Percentiles rank a stretch among this genome's conserved stretches.
phyloP scores from a whole-genome alignment of 1,140 invertebrate species.

The Lepidurus couesii region DNA sequence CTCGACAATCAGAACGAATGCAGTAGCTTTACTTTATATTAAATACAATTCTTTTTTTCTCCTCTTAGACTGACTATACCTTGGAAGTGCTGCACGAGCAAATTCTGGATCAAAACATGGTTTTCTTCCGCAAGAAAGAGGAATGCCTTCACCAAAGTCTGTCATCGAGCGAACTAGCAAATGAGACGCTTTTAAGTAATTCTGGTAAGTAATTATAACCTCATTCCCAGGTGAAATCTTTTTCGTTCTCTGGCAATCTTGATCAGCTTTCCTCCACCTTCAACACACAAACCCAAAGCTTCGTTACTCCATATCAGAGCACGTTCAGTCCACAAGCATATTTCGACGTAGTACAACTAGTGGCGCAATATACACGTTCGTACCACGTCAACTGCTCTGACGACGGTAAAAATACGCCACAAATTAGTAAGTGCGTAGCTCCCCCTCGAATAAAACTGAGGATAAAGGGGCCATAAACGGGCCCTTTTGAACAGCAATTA shows the following conservation, averaged over 20 bases:
- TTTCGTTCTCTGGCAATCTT: neutral
- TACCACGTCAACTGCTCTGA: neutral
- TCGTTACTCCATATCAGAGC: neutral
- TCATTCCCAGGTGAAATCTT: neutral
- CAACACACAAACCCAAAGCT: neutral
- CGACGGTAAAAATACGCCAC: too few relatives aligned
- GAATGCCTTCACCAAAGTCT: neutral
- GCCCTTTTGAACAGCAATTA: too few relatives aligned
- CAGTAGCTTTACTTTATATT: neutral
- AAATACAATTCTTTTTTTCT: neutral
- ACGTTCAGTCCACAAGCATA: neutral
- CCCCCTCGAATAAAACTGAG: too few relatives aligned
- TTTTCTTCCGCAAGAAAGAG: neutral
- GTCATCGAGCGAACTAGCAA: neutral
- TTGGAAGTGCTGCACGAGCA: neutral
- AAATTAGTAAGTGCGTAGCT: too few relatives aligned
- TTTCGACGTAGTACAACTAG: neutral
- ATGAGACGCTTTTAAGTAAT: neutral
- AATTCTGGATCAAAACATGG: slow-evolving; percentile 4
- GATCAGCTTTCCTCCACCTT: neutral
- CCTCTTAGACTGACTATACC: neutral
- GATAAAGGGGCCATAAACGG: too few relatives aligned
- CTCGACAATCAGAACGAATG: neutral
- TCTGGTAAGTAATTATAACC: neutral
- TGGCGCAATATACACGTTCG: neutral